These are phyloP conservation scores for Hipposideros armiger DNA, from an alignment of 2,113 vertebrate genomes.

Conservation along the genomic window DNA sequence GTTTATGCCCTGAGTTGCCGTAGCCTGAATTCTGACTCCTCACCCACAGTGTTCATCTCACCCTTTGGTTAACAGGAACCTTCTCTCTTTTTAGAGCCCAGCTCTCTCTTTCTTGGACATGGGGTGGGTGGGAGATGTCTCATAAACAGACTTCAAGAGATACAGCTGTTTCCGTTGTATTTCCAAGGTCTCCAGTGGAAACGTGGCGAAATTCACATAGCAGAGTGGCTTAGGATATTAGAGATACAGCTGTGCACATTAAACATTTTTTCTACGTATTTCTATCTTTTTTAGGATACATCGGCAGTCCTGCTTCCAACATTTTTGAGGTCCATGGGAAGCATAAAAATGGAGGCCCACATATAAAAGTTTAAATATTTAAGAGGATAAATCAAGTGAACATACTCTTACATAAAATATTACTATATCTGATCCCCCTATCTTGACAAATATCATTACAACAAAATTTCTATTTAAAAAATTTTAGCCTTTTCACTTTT, in stretches of 20 bases:
- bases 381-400: background rate
- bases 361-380: conserved; percentile 28
- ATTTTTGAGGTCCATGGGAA: background rate
- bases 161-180: background rate
- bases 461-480: background rate
- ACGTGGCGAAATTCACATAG: background rate
- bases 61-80: background rate
- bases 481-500: conserved; percentile 27
- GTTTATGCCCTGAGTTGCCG: background rate
- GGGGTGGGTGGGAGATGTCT: background rate
- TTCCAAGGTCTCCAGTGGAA: background rate
- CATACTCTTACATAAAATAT: background rate
- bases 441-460: conserved; percentile 30
- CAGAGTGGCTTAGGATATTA: background rate
- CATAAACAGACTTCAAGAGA: background rate
- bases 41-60: background rate
- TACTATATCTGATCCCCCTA: background rate
- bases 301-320: background rate
- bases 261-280: background rate
- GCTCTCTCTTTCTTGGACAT: background rate
- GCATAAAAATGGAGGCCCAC: background rate
- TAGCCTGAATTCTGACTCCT: background rate
- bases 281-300: background rate
- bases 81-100: background rate
- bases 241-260: background rate